Conservation (phyloP, 1,140 invertebrate species). For the Pseudomyrmex flavicornis region DNA sequence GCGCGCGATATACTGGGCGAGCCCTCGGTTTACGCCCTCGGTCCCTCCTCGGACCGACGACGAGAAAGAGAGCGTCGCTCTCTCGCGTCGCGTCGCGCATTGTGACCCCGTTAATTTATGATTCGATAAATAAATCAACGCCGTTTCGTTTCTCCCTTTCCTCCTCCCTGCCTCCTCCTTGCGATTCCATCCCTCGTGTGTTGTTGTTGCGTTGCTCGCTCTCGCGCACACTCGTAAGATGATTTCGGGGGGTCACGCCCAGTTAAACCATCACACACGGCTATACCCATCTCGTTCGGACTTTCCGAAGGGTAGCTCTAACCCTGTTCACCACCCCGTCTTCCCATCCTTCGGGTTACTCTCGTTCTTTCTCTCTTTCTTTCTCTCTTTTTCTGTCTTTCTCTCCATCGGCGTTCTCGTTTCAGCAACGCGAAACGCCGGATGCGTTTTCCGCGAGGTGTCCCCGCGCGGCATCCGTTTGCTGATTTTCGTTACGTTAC, state of each 20-base stretch:
- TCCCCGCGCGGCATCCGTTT: constrained; percentile 3
- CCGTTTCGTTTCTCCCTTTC: constrained; percentile 57
- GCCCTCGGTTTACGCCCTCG: constrained; percentile 73
- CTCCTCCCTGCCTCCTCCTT: constrained; percentile 20
- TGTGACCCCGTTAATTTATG: constrained; percentile 82
- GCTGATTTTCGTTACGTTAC: constrained; percentile 31
- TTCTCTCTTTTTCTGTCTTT: not conserved
- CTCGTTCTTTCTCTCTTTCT: constrained; percentile 18
- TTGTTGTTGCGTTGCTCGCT: constrained; percentile 25
- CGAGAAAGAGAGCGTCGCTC: constrained; percentile 38
- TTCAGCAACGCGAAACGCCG: constrained; percentile 10
- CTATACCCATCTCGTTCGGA: too few species aligned
- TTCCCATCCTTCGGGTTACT: constrained; percentile 19
- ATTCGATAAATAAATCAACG: constrained; percentile 83
- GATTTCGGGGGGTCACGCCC: constrained; percentile 75
- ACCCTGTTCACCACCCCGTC: constrained; percentile 17
- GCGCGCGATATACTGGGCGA: not conserved
- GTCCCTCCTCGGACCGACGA: constrained; percentile 60
- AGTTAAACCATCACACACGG: constrained; percentile 56
- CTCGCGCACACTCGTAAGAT: constrained; percentile 79
- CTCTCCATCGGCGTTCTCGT: constrained; percentile 37
- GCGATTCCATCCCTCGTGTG: not conserved
- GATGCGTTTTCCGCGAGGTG: not conserved
- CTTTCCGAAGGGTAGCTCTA: constrained; percentile 33
- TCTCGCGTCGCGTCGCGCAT: constrained; percentile 75